A percentile compares a stretch with the other conserved stretches of the same genome.
Conservation (phyloP, 1,140 invertebrate genomes). For the Dreissena polymorpha region DNA sequence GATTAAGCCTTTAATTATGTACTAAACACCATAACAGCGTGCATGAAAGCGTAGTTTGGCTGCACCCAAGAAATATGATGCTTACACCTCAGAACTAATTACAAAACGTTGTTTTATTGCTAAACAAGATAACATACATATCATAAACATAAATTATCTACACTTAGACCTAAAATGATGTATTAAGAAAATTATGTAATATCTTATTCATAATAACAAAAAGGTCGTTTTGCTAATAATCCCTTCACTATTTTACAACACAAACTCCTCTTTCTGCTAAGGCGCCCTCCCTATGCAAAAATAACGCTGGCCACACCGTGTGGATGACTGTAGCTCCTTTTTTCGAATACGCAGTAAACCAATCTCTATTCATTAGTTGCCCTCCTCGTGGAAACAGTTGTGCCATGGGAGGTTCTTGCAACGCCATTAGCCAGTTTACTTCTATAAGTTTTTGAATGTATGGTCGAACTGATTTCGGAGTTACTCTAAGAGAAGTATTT, state of each 20-base stretch:
- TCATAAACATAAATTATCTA: too few relatives aligned
- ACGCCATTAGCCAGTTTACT: conserved; percentile 34
- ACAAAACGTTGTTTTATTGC: too few relatives aligned
- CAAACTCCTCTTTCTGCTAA: conserved; percentile 39
- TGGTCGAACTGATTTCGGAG: conserved; percentile 26
- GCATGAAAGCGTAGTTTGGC: too few relatives aligned
- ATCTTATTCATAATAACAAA: too few relatives aligned
- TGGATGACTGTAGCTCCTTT: conserved; percentile 47
- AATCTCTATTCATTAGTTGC: conserved; percentile 51
- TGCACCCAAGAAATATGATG: too few relatives aligned
- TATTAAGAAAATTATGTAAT: too few relatives aligned
- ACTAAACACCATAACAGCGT: too few relatives aligned
- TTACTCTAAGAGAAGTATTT: conserved; percentile 14
- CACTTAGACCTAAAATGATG: too few relatives aligned
- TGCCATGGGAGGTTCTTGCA: conserved; percentile 33
- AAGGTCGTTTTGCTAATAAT: too few relatives aligned
- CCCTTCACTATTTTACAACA: conserved; percentile 26
- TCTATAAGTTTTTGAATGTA: conserved; percentile 40
- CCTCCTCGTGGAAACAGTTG: conserved; percentile 45
- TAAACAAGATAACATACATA: too few relatives aligned
- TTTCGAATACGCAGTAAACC: conserved; percentile 35
- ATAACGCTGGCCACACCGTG: conserved; percentile 45
- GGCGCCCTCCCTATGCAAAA: conserved; percentile 30
- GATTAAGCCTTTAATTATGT: too few relatives aligned
- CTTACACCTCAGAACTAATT: too few relatives aligned